Base-by-base conservation (phyloP, 2,888 invertebrate genomes). In the Tetheella fluctuosa region DNA sequence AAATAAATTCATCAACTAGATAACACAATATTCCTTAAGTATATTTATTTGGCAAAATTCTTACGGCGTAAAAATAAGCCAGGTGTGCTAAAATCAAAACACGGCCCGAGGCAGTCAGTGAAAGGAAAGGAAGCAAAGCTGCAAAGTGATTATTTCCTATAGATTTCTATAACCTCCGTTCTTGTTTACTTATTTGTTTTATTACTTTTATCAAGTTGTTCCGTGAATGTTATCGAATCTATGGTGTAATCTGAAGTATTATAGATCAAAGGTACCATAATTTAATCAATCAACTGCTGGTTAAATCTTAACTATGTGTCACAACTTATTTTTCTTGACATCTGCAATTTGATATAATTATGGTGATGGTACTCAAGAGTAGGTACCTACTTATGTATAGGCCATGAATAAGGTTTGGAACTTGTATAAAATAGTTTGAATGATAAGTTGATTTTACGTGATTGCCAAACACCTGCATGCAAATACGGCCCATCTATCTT, bases 71-170 rank as follows among this genome's bases (percentile, higher is more conserved):
- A 67, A 66, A 69, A 71, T 76, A 71, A 70, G 67, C 67, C 76
- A 80, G 74, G 80, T 83, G 80, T 83, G 79, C 72, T 82, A 80
- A 82, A 77, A 81, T 78, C 77, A 77, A 74, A 82, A 78, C 74
- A 70, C 69, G 60, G 68, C 79, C 80, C 63, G 69, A 62, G 72
- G 78, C 75, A 64, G 57, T 73, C 61, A 81, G 85, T 82, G 84
- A 85, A 85, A 83, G 84, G 80, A 74, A 81, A 79, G 83, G 80
- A 83, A 85, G 84, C 80, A 81, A 81, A 76, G 72, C 64, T 65
- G 66, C 60, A 62, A 66, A 65, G 69, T 80, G 84, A 83, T 85
- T 76, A 78, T 84, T 85, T 85, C 86, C 83, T 83, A 74, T 73
- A 77, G 84, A 84, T 85, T 83, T 84, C 76, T 80, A 75, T 71